Evolutionary conservation across 2,888 invertebrate genomes (phyloP), one percentile per base, ranked within the genome.

Genomic region (Nyleta sp.): DNA sequence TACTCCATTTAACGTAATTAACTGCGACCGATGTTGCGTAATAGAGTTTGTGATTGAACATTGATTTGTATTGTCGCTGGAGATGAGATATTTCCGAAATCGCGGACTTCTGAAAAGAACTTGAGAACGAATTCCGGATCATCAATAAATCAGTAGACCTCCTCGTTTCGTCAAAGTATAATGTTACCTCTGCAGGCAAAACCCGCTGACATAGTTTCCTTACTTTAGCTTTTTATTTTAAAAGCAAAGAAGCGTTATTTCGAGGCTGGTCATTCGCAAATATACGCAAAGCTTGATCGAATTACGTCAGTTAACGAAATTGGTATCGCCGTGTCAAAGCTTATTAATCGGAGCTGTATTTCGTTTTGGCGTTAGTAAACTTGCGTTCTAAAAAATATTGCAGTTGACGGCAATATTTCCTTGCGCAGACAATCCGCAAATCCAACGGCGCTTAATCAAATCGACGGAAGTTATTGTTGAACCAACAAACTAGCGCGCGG

Each of bases 391-490:
- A 2, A 1, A 13, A 33, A 33, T 52, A 15, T 17, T 18, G 18
- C 8, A 15, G 7, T 48, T 60, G 28, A 8, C 20, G 11, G 4
- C 6, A 11, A 35, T 35, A 5, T 2, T 2, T 35, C 11, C 2
- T 5, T 17, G n/a, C 22, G 22, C n/a, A 28, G 50, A 40, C 35
- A 64, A 50, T 50, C 40, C 17, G n/a, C n/a, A 53, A 50, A 50
- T 28, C 38, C 18, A 33, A 64, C 28, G 18, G 1, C 7, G 55
- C 11, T 40, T 52, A 42, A 52, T 65, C 31, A 31, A 52, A 65
- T 52, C 62, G 24, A 24, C 50, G 17, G 17, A 50, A 65, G 42
- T 65, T 53, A 53, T 65, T 65, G 42, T 33, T 42, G 42, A 31
- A 53, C 31, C 13, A 53, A 42, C 33, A 53, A 65, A 65, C 65